phyloP scores from a whole-genome alignment of 1,140 invertebrate genomes.

The Brachionus rotundiformis region DNA sequence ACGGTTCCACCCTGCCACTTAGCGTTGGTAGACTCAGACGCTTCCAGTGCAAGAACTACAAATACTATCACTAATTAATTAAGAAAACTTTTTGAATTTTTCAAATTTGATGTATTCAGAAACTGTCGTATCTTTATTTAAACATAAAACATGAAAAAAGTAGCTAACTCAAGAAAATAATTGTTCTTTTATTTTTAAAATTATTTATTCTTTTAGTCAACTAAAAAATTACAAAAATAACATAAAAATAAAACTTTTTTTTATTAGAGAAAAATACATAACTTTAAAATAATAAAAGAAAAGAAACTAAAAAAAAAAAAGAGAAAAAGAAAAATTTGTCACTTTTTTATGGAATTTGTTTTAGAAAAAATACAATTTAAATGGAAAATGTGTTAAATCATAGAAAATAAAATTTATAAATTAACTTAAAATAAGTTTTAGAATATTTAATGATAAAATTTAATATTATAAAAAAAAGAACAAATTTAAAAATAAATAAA shows the following conservation, averaged over 20 bases:
- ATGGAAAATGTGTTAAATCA: not conserved
- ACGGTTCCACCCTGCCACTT: too few relatives aligned
- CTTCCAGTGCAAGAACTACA: too few relatives aligned
- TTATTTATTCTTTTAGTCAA: too few relatives aligned
- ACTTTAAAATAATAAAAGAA: not conserved
- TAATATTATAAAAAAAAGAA: not conserved
- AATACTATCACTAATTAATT: too few relatives aligned
- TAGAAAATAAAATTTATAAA: not conserved
- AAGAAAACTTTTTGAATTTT: too few relatives aligned
- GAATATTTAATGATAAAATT: not conserved
- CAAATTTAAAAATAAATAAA: slow-evolving; percentile 11
- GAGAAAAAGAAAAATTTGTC: not conserved
- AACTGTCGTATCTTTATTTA: too few relatives aligned
- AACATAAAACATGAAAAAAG: not conserved
- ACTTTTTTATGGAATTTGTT: not conserved
- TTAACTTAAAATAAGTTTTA: not conserved
- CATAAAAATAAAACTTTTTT: not conserved
- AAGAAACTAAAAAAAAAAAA: not conserved
- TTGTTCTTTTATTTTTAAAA: too few relatives aligned
- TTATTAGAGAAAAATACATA: slow-evolving; percentile 5
- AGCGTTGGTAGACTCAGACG: too few relatives aligned
- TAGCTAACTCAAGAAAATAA: too few relatives aligned
- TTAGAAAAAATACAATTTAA: not conserved
- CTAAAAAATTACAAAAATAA: too few relatives aligned
- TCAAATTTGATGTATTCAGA: too few relatives aligned